phyloP scores from a whole-genome alignment of 2,797 vertebrate species.

The Acanthurus tractus region DNA sequence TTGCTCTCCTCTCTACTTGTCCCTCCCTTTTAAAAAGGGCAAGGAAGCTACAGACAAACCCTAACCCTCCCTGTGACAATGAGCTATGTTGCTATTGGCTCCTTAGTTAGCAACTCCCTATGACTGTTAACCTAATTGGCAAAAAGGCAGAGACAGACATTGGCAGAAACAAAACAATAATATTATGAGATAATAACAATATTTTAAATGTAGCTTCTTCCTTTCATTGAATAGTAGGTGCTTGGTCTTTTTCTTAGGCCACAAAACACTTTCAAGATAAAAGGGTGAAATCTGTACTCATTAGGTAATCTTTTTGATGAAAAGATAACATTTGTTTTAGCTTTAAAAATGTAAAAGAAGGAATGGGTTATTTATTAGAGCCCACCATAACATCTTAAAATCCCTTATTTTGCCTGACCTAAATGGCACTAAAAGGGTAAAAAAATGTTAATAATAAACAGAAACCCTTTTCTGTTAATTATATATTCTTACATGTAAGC shows the following conservation, averaged over 20 bases:
- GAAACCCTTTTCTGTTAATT: too few relatives aligned
- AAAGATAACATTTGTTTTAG: background rate
- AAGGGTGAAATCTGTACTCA: background rate
- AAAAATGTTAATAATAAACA: background rate
- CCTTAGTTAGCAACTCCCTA: slow-evolving; percentile 49
- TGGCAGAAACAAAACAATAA: slow-evolving; percentile 14
- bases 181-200: slow-evolving; percentile 19
- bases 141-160: slow-evolving; percentile 17
- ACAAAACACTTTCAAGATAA: background rate
- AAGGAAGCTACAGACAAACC: slow-evolving; percentile 40
- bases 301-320: background rate
- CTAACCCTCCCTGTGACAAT: slow-evolving; percentile 50
- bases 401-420: too few relatives aligned
- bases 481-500: background rate
- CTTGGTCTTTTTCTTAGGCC: background rate
- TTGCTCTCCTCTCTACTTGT: slow-evolving; percentile 36
- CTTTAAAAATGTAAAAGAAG: background rate
- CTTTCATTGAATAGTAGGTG: background rate
- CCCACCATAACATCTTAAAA: background rate
- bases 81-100: slow-evolving; percentile 63
- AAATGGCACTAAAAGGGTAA: too few relatives aligned
- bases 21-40: slow-evolving; percentile 40
- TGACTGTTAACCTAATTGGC: slow-evolving; percentile 76
- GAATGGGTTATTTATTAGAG: background rate
- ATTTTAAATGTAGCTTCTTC: background rate